Base-by-base conservation (phyloP, 2,888 invertebrate genomes). In the Camponotus fellah region DNA sequence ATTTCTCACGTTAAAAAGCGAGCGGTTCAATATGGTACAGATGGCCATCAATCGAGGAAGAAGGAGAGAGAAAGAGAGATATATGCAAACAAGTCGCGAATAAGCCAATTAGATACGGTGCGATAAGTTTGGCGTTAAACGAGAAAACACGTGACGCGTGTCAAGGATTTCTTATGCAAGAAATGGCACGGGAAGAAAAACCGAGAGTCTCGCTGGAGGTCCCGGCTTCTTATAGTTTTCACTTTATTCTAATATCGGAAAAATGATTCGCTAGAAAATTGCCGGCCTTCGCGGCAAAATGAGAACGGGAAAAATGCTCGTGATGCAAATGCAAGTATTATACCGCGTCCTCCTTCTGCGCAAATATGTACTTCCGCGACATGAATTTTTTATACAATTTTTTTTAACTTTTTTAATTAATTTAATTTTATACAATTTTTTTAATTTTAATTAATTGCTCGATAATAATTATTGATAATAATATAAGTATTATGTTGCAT, bases 121-220 rank as follows among this genome's bases (percentile, higher is more conserved):
- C 76, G 88, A 82, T 90, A 92, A 91, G 90, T 90, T 86, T 62
- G 77, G 65, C 74, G 86, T 74, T 91, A 89, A 91, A 87, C 77
- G 84, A 77, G 85, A 85, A 88, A 85, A 87, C 26, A 26, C 87
- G 85, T 82, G 53, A 56, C 79, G 49, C 43, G 64, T 72, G 83
- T 86, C 85, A 84, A 89, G 89, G 89, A 89, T 89, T 83, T 81
- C 53, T 87, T 85, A 86, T 66, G 83, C 53, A 88, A 89, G 86
- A 84, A 66, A 81, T 46, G 58, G 62, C 62, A 75, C 71, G 80
- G 68, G 37, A 84, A 69, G 84, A 88, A 86, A 88, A 89, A 88
- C 85, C 84, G 66, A 71, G 62, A 49, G 49, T 46, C 3, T 65
- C 53, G 12, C 75, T 17, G 71, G 75, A 83, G 86, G 83, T 87